phyloP scores from a whole-genome alignment of 2,113 vertebrate genomes.

The Chitala chitala region DNA sequence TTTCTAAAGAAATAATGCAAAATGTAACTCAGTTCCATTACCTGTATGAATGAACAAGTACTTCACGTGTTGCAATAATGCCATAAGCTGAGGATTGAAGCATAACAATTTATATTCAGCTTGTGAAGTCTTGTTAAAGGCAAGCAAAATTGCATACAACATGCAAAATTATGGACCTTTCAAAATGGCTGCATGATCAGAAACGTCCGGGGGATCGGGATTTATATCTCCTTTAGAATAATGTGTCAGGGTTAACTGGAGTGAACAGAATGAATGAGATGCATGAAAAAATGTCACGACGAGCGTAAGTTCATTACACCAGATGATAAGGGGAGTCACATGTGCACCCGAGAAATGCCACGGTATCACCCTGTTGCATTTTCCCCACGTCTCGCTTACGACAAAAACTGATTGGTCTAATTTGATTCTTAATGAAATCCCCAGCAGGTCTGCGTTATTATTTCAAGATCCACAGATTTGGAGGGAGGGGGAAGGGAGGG shows the following conservation, averaged over 20 bases:
- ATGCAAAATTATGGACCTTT: neutral
- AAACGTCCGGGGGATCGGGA: no score
- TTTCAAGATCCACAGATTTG: neutral
- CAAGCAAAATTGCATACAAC: neutral
- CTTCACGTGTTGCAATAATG: no score
- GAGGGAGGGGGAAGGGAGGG: neutral
- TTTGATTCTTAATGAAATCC: slow-evolving; percentile 38
- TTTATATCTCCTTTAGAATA: no score
- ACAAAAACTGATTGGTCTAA: slow-evolving; percentile 32
- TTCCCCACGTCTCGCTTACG: neutral
- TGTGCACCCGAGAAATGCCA: slow-evolving; percentile 17
- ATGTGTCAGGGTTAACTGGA: slow-evolving; percentile 7
- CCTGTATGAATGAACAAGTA: no score
- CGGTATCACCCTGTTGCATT: neutral
- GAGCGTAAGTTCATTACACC: slow-evolving; percentile 5
- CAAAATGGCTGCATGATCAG: no score
- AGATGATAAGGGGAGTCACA: slow-evolving; percentile 11
- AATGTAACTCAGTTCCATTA: no score
- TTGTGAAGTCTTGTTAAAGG: neutral
- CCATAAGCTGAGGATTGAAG: neutral
- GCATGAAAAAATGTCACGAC: neutral
- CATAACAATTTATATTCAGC: neutral
- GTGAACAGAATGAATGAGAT: neutral
- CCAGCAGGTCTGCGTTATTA: slow-evolving; percentile 27
- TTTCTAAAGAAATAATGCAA: no score